These are phyloP conservation scores for Arenaria interpres DNA, from an alignment of 2,113 vertebrate genomes.

Conservation along the genomic window DNA sequence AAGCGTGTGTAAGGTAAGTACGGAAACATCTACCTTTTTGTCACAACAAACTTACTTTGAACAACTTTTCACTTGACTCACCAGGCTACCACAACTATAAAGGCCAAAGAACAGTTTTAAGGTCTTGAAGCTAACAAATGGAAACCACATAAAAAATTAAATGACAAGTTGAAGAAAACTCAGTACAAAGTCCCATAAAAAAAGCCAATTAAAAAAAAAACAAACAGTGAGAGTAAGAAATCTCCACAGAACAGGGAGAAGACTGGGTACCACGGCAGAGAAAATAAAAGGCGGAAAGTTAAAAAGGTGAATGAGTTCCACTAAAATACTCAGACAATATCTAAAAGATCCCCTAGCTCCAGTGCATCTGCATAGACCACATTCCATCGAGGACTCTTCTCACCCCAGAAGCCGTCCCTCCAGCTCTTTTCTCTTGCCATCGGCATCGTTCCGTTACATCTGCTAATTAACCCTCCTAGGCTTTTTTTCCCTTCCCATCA, in stretches of 20 bases:
- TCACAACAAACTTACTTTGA: not conserved
- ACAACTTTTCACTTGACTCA: not conserved
- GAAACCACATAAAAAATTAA: not conserved
- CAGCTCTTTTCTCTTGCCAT: not conserved
- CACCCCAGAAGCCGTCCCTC: not conserved
- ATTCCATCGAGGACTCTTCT: not conserved
- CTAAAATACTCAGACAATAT: not conserved
- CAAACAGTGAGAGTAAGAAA: not conserved
- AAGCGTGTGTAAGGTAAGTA: not conserved
- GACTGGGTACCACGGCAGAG: not conserved
- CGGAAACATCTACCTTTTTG: not conserved
- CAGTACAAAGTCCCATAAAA: not conserved
- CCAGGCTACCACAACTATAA: not conserved
- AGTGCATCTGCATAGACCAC: not conserved
- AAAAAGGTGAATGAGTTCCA: not conserved
- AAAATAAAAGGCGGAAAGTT: not conserved
- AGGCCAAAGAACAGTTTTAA: not conserved
- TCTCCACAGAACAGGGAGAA: not conserved
- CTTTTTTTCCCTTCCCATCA: not conserved
- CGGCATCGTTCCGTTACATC: not conserved
- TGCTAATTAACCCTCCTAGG: not conserved
- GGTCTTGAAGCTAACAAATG: not conserved
- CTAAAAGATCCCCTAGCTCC: not conserved
- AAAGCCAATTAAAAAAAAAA: not conserved
- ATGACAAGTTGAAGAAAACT: not conserved